Evolutionary conservation across 2,888 invertebrate genomes (phyloP), one percentile per base, ranked within the genome.

Genomic region (Dicycla oo): DNA sequence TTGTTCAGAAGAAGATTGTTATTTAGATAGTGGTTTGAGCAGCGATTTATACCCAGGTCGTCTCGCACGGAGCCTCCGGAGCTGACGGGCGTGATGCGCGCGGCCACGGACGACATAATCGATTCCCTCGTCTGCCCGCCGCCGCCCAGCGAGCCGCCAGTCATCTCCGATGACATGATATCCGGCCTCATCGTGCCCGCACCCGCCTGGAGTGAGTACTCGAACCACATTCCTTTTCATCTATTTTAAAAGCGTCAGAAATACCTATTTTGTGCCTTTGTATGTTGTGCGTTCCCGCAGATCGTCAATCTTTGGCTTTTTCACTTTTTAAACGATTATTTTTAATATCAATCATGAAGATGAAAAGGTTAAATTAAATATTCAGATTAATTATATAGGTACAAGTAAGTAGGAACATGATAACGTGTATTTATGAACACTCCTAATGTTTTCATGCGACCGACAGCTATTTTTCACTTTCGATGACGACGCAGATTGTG

Each of bases 121-220:
- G 99, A 99, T 94, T 98, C 98, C 88, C 97, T 99, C 90, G 99
- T 99, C 82, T 99, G 99, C 95, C 99, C 99, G 75, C 99, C 99
- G 75, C 99, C 99, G 77, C 99, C 99, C 69, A 97, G 98, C 82
- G 99, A 99, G 92, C 99, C 99, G 79, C 98, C 98, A 73, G 98
- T 98, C 92, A 98, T 99, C 95, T 98, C 98, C 90, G 99, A 99
- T 94, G 99, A 99, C 96, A 98, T 98, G 98, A 98, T 99, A 92
- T 98, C 98, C 80, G 99, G 98, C 76, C 97, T 99, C 91, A 99
- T 99, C 93, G 99, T 99, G 81, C 99, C 99, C 34, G 99, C 99
- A 69, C 99, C 99, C 71, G 98, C 98, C 92, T 98, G 98, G 98
- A 98, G 98, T 98, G 96, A 98, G 98, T 97, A 90, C 76, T 56